These are phyloP conservation scores for Diarsia dahlii DNA, from an alignment of 2,888 invertebrate genomes.

Conservation along the genomic window DNA sequence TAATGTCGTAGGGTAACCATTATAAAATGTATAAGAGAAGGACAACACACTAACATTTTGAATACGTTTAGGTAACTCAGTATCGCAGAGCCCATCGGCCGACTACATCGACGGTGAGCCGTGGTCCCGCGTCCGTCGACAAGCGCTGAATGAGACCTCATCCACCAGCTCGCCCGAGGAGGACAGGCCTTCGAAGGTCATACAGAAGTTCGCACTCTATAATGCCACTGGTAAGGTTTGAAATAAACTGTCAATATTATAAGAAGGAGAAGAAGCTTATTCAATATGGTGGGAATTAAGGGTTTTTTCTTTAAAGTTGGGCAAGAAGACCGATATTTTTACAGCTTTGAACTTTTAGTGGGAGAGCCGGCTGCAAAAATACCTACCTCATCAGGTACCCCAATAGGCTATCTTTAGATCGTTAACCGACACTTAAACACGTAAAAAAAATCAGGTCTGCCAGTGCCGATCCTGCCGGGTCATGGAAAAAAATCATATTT, in stretches of 20 bases:
- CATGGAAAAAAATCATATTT: too few relatives aligned
- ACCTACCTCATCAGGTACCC: too few relatives aligned
- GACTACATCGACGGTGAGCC: slow-evolving; percentile 78
- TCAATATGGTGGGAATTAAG: neutral
- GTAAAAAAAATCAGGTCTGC: too few relatives aligned
- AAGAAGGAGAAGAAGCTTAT: neutral
- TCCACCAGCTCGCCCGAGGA: slow-evolving; percentile 74
- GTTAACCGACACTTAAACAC: too few relatives aligned
- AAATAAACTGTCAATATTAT: neutral
- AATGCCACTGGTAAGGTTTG: slow-evolving; percentile 85
- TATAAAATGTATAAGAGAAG: neutral
- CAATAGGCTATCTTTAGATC: too few relatives aligned
- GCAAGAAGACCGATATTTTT: neutral
- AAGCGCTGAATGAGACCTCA: slow-evolving; percentile 72
- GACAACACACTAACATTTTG: neutral
- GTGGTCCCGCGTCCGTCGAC: slow-evolving; percentile 79
- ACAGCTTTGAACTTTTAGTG: neutral
- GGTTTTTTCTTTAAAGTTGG: neutral
- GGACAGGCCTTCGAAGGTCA: slow-evolving; percentile 76
- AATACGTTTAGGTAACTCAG: slow-evolving; percentile 83
- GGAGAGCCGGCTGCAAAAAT: too few relatives aligned
- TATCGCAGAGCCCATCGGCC: slow-evolving; percentile 77
- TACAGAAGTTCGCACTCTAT: slow-evolving; percentile 87
- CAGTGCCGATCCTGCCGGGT: too few relatives aligned
- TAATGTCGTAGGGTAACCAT: neutral